Evolutionary conservation across 2,113 vertebrate species (phyloP).

Genomic region (Tiliqua scincoides): DNA sequence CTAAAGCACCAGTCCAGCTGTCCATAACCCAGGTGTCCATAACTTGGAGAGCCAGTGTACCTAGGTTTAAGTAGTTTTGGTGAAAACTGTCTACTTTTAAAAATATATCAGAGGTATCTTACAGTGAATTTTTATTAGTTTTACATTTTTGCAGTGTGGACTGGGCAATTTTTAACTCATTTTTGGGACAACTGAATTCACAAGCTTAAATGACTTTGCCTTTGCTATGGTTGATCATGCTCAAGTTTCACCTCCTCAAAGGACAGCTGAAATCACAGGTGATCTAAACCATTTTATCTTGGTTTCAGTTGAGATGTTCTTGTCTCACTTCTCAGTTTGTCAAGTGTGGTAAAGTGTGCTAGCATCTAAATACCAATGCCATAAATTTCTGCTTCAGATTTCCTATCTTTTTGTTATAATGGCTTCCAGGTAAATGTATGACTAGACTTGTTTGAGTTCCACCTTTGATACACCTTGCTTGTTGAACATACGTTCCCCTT

Average conservation of each 20-base stretch:
- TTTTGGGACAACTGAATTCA: background rate
- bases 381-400: background rate
- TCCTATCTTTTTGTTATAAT: background rate
- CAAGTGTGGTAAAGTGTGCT: slow-evolving; percentile 3
- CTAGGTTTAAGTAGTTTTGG: background rate
- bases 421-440: background rate
- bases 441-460: background rate
- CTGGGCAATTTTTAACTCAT: background rate
- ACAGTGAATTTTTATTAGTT: background rate
- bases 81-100: background rate
- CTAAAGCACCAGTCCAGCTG: no score
- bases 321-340: background rate
- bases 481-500: background rate
- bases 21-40: no score
- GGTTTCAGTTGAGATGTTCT: slow-evolving; percentile 27
- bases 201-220: background rate
- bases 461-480: background rate
- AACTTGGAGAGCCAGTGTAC: no score
- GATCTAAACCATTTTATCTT: slow-evolving; percentile 15
- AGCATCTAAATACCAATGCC: background rate
- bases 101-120: background rate
- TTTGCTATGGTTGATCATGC: background rate
- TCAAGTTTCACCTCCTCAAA: background rate
- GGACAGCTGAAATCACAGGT: slow-evolving; percentile 1
- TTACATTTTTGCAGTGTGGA: background rate